Conservation (phyloP, 1,140 invertebrate genomes). For the Centruroides sculpturatus region DNA sequence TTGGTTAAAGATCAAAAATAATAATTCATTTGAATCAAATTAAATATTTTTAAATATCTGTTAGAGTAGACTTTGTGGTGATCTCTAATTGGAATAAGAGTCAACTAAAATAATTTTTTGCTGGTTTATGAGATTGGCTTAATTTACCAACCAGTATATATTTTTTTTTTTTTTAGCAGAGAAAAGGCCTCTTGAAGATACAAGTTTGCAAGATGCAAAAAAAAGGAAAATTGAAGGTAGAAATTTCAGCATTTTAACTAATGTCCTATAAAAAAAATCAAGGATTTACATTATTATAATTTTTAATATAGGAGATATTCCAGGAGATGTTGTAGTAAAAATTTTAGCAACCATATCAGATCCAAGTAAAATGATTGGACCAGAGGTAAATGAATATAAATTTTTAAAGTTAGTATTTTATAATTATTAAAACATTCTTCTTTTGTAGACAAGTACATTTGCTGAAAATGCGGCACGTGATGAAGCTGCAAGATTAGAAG, state of each 20-base stretch:
- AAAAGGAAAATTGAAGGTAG: slow-evolving; percentile 25
- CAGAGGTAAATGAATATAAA: slow-evolving; percentile 42
- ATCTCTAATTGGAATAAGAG: no score
- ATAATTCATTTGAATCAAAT: no score
- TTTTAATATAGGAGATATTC: slow-evolving; percentile 36
- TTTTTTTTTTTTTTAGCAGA: background rate
- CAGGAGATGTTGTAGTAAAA: slow-evolving; percentile 14
- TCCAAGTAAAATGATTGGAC: slow-evolving; percentile 59
- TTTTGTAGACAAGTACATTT: slow-evolving; percentile 1
- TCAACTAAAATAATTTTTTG: no score
- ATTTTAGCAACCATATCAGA: slow-evolving; percentile 34
- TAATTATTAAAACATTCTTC: background rate
- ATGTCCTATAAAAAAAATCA: no score
- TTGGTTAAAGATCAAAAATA: no score
- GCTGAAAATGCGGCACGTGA: slow-evolving; percentile 66
- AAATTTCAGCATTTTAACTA: background rate
- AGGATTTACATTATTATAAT: no score
- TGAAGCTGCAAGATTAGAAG: slow-evolving; percentile 78
- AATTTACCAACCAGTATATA: no score
- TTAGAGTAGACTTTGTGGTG: no score
- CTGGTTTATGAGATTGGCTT: no score
- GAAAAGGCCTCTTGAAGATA: background rate
- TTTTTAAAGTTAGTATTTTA: background rate
- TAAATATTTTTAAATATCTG: no score
- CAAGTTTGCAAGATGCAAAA: slow-evolving; percentile 15